Conservation (phyloP, 1,140 invertebrate species). For the Plutomurus gul region DNA sequence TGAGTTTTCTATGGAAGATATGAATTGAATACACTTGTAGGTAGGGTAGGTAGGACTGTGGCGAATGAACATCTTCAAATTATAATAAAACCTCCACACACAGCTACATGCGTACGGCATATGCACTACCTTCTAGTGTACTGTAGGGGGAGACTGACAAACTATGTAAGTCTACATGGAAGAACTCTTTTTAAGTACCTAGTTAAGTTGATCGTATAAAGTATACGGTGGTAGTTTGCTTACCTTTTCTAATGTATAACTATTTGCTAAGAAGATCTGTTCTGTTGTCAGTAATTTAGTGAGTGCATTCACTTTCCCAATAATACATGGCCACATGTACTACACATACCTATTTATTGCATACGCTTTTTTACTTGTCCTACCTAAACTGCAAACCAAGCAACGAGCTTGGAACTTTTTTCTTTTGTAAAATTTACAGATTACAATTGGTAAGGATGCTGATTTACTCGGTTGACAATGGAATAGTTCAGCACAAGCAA, state of each 20-base stretch:
- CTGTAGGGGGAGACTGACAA: no score
- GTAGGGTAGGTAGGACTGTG: no score
- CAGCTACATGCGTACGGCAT: no score
- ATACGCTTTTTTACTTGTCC: background rate
- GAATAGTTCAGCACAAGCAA: conserved; percentile 13
- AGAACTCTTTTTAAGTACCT: no score
- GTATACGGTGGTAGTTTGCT: conserved; percentile 3
- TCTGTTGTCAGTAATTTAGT: background rate
- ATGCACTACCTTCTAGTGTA: no score
- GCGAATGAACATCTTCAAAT: no score
- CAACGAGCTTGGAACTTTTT: background rate
- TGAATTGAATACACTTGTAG: no score
- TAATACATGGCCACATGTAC: background rate
- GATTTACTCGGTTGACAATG: background rate
- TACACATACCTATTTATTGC: background rate
- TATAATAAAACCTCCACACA: no score
- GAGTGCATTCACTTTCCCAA: conserved; percentile 13
- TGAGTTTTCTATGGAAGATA: background rate
- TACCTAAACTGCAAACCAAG: no score
- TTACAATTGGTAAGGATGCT: background rate
- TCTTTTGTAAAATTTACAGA: background rate
- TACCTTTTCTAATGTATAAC: background rate
- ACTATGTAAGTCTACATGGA: no score
- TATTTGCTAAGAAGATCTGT: conserved; percentile 6
- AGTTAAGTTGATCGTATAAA: background rate